Conservation (phyloP, 1,140 invertebrate species). For the Trichogramma pretiosum region DNA sequence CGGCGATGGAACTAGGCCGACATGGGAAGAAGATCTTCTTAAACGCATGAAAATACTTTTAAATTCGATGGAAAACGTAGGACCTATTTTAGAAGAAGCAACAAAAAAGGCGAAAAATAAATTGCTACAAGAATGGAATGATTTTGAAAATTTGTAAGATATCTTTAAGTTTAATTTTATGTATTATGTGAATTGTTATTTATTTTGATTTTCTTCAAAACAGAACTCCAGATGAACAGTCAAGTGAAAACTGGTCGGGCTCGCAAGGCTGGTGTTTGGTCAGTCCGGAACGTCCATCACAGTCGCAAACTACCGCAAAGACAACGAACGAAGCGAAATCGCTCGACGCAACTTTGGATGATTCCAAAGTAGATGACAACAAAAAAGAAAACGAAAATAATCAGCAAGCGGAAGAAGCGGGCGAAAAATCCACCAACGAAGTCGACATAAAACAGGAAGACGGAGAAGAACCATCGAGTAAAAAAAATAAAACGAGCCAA, state of each 20-base stretch:
- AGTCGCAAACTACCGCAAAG: too few species aligned
- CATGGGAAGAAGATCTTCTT: constrained; percentile 30
- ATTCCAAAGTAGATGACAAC: background rate
- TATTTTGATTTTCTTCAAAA: too few species aligned
- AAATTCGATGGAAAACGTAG: constrained; percentile 26
- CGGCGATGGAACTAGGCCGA: constrained; percentile 18
- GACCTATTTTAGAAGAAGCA: constrained; percentile 26
- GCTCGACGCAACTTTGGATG: background rate
- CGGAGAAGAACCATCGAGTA: constrained; percentile 1
- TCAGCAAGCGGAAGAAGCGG: background rate
- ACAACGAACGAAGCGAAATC: background rate
- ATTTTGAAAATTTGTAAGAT: constrained; percentile 34
- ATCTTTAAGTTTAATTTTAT: constrained; percentile 1
- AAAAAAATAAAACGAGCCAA: constrained; percentile 1
- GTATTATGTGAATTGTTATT: constrained; percentile 8
- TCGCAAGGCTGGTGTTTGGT: constrained; percentile 30
- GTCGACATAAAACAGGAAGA: background rate
- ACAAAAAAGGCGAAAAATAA: constrained; percentile 29
- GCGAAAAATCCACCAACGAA: background rate
- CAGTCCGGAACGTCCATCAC: constrained; percentile 25
- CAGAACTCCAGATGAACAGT: too few species aligned
- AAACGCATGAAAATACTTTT: constrained; percentile 27
- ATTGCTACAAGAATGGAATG: constrained; percentile 31
- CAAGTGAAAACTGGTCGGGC: constrained; percentile 37
- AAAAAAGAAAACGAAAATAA: background rate